These are phyloP conservation scores for Mnemiopsis leidyi DNA, from an alignment of 37 sponge, comb jelly and placozoan species.

Conservation along the genomic window DNA sequence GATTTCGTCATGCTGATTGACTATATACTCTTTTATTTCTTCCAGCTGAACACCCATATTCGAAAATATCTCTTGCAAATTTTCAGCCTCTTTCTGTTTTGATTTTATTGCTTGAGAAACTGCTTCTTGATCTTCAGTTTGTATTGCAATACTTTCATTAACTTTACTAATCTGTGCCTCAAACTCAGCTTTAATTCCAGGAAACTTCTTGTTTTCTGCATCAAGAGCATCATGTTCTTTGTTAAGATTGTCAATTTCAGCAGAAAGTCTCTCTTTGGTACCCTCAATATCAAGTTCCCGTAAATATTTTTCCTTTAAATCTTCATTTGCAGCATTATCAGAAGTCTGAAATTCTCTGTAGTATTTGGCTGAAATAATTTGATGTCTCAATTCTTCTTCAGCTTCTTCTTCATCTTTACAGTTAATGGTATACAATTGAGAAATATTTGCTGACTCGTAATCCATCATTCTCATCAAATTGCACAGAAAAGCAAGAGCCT, in stretches of 20 bases:
- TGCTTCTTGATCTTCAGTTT: not conserved
- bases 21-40: not conserved
- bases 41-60: not conserved
- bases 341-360: slow-evolving; percentile 34
- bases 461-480: not conserved
- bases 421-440: not conserved
- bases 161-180: not conserved
- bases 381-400: slow-evolving; percentile 28
- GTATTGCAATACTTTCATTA: not conserved
- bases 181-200: not conserved
- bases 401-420: slow-evolving; percentile 41
- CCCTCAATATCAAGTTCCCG: not conserved
- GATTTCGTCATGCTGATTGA: not conserved
- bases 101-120: not conserved
- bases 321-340: not conserved
- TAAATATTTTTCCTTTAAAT: not conserved
- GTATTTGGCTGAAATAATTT: not conserved
- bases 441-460: slow-evolving; percentile 7
- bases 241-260: not conserved
- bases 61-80: not conserved
- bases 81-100: not conserved
- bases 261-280: not conserved
- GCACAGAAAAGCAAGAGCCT: not conserved
- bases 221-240: not conserved
- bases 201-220: not conserved